Base-by-base conservation (phyloP, 2,797 vertebrate genomes). In the Mormyrus hasselquistii region DNA sequence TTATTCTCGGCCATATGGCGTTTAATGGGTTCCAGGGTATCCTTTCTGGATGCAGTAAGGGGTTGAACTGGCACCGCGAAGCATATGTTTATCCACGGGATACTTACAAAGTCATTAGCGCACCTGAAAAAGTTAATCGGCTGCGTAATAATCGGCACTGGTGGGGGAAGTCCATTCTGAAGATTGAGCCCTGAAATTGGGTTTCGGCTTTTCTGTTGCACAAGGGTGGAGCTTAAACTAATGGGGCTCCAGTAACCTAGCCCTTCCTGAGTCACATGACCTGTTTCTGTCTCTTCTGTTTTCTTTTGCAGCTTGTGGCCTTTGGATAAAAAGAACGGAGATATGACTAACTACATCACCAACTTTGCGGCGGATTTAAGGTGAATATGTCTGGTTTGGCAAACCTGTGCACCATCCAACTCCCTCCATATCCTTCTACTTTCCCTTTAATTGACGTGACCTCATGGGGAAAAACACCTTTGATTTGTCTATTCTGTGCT, bases 331-430 rank as follows among this genome's bases (percentile, higher is more conserved):
- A 96, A 96, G 93, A 96, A 96, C 93, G 95, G 95, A 92, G 96
- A 97, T 94, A 94, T 96, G 95, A 94, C 95, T 94, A 96, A 96
- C 95, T 97, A 96, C 95, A 96, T 97, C 96, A 96, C 95, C 95
- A 96, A 96, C 95, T 96, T 96, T 91, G 95, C 96, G 90, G 95
- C 95, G 94, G 96, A 97, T 94, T 95, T 97, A 94, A 97, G 95
- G 96, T 97, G 94, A 96, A 95, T 94, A 95, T 92, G 92, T 92
- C 55, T n/a, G 9, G 85, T 50, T 86, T 84, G 14, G 34, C 8
- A 19, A 69, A 29, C 3, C 82, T 44, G 7, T 47, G 38, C 7
- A 19, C 76, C 41, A 8, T 62, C 25, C 16, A 22, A 55, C 89
- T 84, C 88, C 87, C 69, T 79, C 90, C 53, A 90, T 89, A 29